Conservation (phyloP, 37 sponge, comb jelly and placozoan genomes). For the Chondrosia reniformis region DNA sequence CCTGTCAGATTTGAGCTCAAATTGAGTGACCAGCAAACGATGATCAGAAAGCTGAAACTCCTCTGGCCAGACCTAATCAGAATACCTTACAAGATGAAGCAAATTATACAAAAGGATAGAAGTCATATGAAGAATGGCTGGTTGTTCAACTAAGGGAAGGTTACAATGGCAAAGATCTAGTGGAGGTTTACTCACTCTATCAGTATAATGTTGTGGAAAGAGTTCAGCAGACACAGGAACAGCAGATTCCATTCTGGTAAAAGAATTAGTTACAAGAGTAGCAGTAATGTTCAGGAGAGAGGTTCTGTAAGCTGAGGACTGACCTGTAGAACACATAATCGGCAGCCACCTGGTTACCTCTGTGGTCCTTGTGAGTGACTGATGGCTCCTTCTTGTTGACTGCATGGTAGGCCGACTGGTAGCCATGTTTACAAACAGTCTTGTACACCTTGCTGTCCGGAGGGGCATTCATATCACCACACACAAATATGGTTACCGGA, state of each 20-base stretch:
- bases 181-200: not conserved
- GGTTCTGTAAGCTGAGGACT: no score
- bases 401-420: conserved; percentile 1
- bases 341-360: conserved; percentile 18
- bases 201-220: no score
- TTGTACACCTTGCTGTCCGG: conserved; percentile 5
- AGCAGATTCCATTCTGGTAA: no score
- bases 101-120: no score
- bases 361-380: conserved; percentile 29
- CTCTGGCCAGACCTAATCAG: conserved; percentile 10
- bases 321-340: conserved; percentile 34
- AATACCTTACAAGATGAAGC: not conserved
- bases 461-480: conserved; percentile 18
- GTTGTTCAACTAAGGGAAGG: no score
- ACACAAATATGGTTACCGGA: conserved; percentile 4
- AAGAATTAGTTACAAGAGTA: not conserved
- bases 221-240: no score
- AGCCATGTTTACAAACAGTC: not conserved
- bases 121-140: no score
- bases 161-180: no score
- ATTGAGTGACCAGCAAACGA: conserved; percentile 6
- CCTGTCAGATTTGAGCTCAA: conserved; percentile 1
- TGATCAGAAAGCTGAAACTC: conserved; percentile 23
- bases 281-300: not conserved
- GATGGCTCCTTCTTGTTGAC: conserved; percentile 18